Percentiles rank a stretch among this genome's conserved stretches.
Conservation (phyloP, 2,888 invertebrate genomes). For the Tenthredo notha region DNA sequence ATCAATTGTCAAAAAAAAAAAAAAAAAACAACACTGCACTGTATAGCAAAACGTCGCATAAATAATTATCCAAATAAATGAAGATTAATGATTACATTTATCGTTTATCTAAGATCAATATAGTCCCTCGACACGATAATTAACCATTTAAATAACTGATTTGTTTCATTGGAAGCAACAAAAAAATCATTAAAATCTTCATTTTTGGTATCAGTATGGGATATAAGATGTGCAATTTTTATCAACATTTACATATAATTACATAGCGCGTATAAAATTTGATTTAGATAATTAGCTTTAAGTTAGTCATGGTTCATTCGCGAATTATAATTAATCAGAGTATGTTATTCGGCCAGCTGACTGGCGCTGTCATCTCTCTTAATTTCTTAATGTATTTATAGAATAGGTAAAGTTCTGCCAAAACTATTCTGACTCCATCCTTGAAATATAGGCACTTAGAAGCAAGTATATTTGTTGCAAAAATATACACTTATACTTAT, state of each 20-base stretch:
- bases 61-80: neutral
- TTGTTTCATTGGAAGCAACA: too few species aligned
- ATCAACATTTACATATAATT: neutral
- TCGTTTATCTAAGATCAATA: neutral
- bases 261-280: neutral
- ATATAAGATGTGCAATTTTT: neutral
- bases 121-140: neutral
- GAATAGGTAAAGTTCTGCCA: constrained; percentile 64
- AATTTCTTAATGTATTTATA: constrained; percentile 62
- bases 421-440: constrained; percentile 66
- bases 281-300: neutral
- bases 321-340: constrained; percentile 55
- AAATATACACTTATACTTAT: neutral
- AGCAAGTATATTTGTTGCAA: neutral
- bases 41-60: too few species aligned
- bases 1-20: neutral
- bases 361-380: constrained; percentile 56
- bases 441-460: constrained; percentile 57
- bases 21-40: neutral
- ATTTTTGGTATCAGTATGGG: neutral
- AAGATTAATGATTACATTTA: neutral
- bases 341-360: constrained; percentile 42
- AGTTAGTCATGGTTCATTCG: neutral
- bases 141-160: neutral
- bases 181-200: neutral